phyloP scores from a whole-genome alignment of 2,888 invertebrate species.

The Anagyrus pseudococci region DNA sequence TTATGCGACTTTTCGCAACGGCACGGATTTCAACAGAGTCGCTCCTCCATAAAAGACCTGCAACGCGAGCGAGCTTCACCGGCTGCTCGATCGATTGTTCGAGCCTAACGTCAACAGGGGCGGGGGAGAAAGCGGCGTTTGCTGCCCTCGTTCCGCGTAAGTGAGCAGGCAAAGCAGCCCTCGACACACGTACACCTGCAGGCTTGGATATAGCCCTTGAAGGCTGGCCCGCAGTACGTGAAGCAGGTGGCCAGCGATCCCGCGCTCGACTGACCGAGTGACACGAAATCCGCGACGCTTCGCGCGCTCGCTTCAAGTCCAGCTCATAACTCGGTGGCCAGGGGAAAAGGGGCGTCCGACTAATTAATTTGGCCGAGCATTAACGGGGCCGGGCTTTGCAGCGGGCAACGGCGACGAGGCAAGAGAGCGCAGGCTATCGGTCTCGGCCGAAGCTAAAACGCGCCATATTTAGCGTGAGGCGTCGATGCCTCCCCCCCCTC shows the following conservation, averaged over 20 bases:
- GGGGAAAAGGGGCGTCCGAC: not conserved
- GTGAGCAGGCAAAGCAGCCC: too few species aligned
- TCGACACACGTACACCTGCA: not conserved
- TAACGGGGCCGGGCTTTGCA: constrained; percentile 43
- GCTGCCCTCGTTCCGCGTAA: too few species aligned
- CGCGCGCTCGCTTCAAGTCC: not conserved
- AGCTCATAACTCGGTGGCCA: not conserved
- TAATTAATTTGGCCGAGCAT: constrained; percentile 37
- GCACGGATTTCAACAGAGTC: too few species aligned
- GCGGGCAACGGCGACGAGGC: constrained; percentile 21
- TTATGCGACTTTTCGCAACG: too few species aligned
- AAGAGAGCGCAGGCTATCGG: not conserved
- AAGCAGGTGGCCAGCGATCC: too few species aligned
- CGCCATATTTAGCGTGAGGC: constrained; percentile 42
- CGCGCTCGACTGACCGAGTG: constrained; percentile 25
- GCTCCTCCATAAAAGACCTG: not conserved
- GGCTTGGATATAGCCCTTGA: not conserved
- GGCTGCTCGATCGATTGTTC: too few species aligned
- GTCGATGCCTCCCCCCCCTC: too few species aligned
- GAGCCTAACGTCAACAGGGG: too few species aligned
- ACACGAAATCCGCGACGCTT: constrained; percentile 4
- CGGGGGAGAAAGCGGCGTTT: too few species aligned
- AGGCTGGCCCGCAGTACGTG: too few species aligned
- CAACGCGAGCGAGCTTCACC: not conserved
- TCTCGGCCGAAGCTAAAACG: constrained; percentile 36